Evolutionary conservation across 2,888 invertebrate species (phyloP).

Genomic region (Frankliniella fusca): DNA sequence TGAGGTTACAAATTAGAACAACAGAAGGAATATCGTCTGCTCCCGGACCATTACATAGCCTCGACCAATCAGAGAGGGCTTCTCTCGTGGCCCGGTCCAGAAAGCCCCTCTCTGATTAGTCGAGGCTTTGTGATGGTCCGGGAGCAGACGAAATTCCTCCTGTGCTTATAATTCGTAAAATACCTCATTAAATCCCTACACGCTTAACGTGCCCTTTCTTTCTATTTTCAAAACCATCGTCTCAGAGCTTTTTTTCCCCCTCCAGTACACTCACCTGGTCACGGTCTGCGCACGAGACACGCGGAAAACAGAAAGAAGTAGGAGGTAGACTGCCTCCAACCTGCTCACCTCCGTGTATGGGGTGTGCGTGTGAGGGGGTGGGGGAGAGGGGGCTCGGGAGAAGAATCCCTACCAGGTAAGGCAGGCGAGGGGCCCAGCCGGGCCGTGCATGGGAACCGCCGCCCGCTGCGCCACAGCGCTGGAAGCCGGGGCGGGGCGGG

Average conservation of each 20-base stretch:
- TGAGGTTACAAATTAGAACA: too few species aligned
- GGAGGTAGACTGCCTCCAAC: neutral
- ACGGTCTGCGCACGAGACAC: neutral
- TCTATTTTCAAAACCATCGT: too few species aligned
- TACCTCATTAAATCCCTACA: too few species aligned
- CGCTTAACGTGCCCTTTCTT: too few species aligned
- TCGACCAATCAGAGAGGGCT: too few species aligned
- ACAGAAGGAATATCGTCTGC: too few species aligned
- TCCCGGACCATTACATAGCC: too few species aligned
- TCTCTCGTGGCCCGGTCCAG: too few species aligned
- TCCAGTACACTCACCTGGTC: constrained; percentile 9
- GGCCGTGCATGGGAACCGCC: neutral
- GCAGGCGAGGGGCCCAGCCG: neutral
- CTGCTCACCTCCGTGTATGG: neutral
- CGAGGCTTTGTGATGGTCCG: too few species aligned
- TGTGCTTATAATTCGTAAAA: too few species aligned
- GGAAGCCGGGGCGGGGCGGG: neutral
- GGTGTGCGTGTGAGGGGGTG: neutral
- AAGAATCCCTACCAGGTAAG: neutral
- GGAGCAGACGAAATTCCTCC: too few species aligned
- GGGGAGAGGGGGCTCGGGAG: neutral
- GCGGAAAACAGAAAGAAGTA: neutral
- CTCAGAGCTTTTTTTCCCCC: neutral
- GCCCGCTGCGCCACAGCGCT: neutral
- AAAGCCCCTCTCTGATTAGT: too few species aligned